Evolutionary conservation across 2,797 vertebrate genomes (phyloP), one percentile per base, ranked within the genome.

Genomic region (Scomberomorus guttatus): DNA sequence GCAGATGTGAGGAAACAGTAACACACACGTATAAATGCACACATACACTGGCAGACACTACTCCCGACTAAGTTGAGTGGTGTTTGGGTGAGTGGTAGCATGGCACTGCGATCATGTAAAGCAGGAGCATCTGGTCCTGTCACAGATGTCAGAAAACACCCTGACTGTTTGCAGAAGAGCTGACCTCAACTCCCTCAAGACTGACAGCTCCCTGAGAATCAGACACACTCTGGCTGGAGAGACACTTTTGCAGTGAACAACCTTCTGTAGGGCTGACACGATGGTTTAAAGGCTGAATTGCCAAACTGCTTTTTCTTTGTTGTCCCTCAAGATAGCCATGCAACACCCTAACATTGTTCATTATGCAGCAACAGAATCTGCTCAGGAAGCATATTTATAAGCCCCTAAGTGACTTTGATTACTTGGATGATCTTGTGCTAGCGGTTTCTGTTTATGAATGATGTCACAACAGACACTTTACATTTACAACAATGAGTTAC

Each of bases 101-200:
- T 15, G n/a, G 17, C 1, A 27, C 42, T 61, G 54, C 4, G 15
- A 29, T 75, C 57, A 63, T 72, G 66, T 78, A 52, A 69, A 83
- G 29, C 71, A 29, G 56, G 27, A 73, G 58, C 74, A 80, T 81
- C 74, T 83, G 84, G 54, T 79, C 39, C 51, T 68, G 69, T 83
- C 66, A 52, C 78, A 68, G 73, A 46, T 25, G 8, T 71, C 73
- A 67, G 59, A 61, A 67, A 80, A 44, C 72, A 75, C 60, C 25
- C 50, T 34, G 52, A 29, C 66, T 48, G 44, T 68, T 37, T 59
- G 39, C 62, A 66, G 51, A 56, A 46, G 11, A 32, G 34, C 55
- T 51, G 37, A 55, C 50, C 42, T 71, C 11, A 34, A 68, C 58
- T 68, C 48, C 24, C 62, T 79, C 34, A 65, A 75, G 32, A 68